Evolutionary conservation across 2,113 vertebrate genomes (phyloP), one percentile per base, ranked within the genome.

Genomic region (Austrofundulus limnaeus): DNA sequence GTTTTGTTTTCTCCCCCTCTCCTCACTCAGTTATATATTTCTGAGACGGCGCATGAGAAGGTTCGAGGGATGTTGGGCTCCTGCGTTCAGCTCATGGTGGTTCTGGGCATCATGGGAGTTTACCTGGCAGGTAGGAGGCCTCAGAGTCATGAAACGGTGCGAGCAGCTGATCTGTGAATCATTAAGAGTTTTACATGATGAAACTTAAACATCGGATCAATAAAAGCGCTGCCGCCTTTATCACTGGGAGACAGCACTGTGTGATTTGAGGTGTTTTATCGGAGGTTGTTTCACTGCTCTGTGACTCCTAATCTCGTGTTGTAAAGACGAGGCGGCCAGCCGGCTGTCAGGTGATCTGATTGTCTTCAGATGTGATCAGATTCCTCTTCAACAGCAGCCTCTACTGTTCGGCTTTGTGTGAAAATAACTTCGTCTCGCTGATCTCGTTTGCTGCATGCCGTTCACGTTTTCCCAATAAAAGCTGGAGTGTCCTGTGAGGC

Each of bases 71-170:
- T 87, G 23, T 82, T 98, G 0, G 96, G 96, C 52, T 95, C 95
- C 41, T 97, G 94, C 34, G 94, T 97, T 63, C 96, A 98, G 82
- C 87, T 98, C 75, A 98, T 96, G 95, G 96, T 98, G 58, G 96
- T 97, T 66, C 87, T 61, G 0, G 96, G 96, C 63, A 98, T 98
- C 85, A 87, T 97, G 85, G 91, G 94, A 82, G 94, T 93, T 21
- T 98, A 98, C n/a, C 4, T 94, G 12, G 92, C 92, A 92, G 96
- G 96, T 98, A 91, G 37, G 45, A 14, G 23, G 8, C 13, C 17
- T 11, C 34, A 21, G 47, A n/a, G 9, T 15, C 23, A 19, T 48
- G 34, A 48, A 34, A 23, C 20, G 3, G 15, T 34, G 11, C 0
- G 14, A 17, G 53, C 20, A 20, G 34, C 37, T 21, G 34, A 56